Conservation (phyloP, 2,797 vertebrate species). For the Dermochelys coriacea region DNA sequence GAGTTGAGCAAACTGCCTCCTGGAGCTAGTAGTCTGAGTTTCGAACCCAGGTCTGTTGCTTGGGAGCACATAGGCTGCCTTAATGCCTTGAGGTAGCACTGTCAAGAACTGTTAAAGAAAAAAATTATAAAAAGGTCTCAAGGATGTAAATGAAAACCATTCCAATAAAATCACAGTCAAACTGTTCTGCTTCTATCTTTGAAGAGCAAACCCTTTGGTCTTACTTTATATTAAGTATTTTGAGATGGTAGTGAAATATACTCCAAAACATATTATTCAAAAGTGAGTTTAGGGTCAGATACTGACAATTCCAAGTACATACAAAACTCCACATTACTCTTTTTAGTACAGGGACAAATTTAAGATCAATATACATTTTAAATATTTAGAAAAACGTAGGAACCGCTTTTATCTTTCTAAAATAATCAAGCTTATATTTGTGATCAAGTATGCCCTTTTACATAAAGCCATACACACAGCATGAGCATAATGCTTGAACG, state of each 20-base stretch:
- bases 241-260: background rate
- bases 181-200: background rate
- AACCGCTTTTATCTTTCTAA: background rate
- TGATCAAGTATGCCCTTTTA: background rate
- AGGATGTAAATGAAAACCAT: conserved; percentile 46
- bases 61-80: conserved; percentile 47
- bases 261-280: background rate
- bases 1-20: conserved; percentile 50
- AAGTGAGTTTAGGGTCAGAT: background rate
- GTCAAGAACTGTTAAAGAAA: conserved; percentile 67
- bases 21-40: conserved; percentile 1
- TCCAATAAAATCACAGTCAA: conserved; percentile 20
- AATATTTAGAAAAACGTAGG: background rate
- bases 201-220: background rate
- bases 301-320: background rate
- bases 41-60: conserved; percentile 2
- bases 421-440: background rate
- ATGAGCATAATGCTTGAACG: conserved; percentile 10
- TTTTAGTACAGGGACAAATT: background rate
- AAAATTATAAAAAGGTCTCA: conserved; percentile 29
- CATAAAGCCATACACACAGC: conserved; percentile 13
- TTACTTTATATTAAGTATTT: background rate
- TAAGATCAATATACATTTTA: background rate
- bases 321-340: background rate
- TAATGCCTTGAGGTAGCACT: conserved; percentile 34